Evolutionary conservation across 1,140 invertebrate genomes (phyloP).

Genomic region (Octopus sinensis): DNA sequence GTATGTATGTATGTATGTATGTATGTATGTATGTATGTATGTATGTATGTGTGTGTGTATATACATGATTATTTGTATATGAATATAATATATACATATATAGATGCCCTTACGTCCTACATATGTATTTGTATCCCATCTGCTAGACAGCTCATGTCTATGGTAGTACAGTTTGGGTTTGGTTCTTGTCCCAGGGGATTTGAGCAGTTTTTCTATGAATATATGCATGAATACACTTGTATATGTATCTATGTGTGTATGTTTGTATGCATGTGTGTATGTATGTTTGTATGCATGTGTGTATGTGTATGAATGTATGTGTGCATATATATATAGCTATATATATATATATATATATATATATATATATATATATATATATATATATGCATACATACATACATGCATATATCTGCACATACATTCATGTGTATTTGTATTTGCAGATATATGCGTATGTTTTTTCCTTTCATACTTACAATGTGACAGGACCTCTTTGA

Average conservation of each 20-base stretch:
- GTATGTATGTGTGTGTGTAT: constrained; percentile 14
- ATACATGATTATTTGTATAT: constrained; percentile 3
- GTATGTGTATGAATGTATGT: not conserved
- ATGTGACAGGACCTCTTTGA: too few relatives aligned
- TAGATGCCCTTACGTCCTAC: not conserved
- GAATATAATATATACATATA: not conserved
- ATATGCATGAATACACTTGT: not conserved
- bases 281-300: not conserved
- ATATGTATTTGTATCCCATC: not conserved
- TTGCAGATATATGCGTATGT: not conserved
- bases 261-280: not conserved
- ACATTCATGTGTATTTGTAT: not conserved
- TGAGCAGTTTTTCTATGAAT: not conserved
- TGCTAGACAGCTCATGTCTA: too few relatives aligned
- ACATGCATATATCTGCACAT: not conserved
- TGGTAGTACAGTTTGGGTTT: too few relatives aligned
- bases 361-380: not conserved
- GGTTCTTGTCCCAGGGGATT: too few relatives aligned
- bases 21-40: constrained; percentile 19
- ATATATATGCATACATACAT: not conserved
- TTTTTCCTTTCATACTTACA: not conserved
- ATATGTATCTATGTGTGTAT: not conserved
- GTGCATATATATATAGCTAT: not conserved
- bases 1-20: constrained; percentile 20
- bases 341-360: constrained; percentile 2